A percentile compares a stretch with the other conserved stretches of the same genome.
Evolutionary conservation across 2,888 invertebrate species (phyloP).

Genomic region (Nomada hirtipes): DNA sequence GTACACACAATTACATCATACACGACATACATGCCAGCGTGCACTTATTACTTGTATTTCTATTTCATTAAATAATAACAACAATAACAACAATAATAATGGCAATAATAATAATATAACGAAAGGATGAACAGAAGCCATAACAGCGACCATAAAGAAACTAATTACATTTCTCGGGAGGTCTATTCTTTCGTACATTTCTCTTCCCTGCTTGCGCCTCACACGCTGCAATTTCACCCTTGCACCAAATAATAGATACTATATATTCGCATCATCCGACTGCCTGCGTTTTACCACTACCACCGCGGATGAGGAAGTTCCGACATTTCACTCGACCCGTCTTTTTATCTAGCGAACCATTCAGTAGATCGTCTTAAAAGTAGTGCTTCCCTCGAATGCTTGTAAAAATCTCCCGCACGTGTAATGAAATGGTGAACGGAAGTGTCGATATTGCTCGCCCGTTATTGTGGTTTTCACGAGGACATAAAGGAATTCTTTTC

Average conservation of each 20-base stretch:
- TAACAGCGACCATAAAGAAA: constrained; percentile 27
- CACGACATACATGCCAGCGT: background rate
- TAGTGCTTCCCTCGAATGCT: constrained; percentile 35
- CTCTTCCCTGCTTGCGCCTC: constrained; percentile 34
- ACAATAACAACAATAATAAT: no score
- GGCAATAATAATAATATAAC: background rate
- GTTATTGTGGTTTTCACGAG: background rate
- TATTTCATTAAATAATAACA: constrained; percentile 1
- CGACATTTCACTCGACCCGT: constrained; percentile 41
- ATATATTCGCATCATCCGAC: constrained; percentile 23
- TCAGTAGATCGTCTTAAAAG: constrained; percentile 18
- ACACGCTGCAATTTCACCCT: constrained; percentile 42
- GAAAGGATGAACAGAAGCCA: constrained; percentile 20
- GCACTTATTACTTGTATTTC: constrained; percentile 2
- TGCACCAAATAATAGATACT: constrained; percentile 19
- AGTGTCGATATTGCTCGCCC: constrained; percentile 33
- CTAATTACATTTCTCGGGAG: constrained; percentile 23
- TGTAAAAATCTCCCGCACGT: constrained; percentile 32
- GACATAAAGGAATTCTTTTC: no score
- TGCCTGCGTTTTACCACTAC: constrained; percentile 17
- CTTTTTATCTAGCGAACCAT: constrained; percentile 51
- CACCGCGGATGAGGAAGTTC: constrained; percentile 20
- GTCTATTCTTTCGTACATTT: constrained; percentile 26
- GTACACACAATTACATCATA: constrained; percentile 5
- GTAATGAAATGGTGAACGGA: constrained; percentile 11